Percentiles rank a stretch among this genome's conserved stretches.
Conservation (phyloP, 2,888 invertebrate genomes). For the Thecocarcelia acutangulata region DNA sequence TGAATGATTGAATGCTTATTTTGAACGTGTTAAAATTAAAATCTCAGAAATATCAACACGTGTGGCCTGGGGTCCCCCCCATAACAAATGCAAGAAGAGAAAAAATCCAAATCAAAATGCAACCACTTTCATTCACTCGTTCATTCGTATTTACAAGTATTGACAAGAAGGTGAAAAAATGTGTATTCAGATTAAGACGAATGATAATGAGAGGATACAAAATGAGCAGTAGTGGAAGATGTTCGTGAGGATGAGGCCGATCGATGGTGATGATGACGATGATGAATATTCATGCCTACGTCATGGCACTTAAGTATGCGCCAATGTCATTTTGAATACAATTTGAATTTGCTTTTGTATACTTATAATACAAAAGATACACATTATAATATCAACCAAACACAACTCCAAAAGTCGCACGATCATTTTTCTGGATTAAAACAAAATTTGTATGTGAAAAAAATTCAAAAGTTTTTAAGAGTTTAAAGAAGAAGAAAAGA, state of each 20-base stretch:
- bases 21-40: conserved; percentile 63
- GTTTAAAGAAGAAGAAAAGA: conserved; percentile 53
- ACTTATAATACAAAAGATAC: conserved; percentile 21
- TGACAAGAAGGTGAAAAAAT: conserved; percentile 52
- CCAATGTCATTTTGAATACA: conserved; percentile 71
- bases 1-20: conserved; percentile 14
- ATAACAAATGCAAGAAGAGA: conserved; percentile 50
- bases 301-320: conserved; percentile 76
- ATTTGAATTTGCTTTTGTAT: conserved; percentile 11
- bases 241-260: conserved; percentile 14
- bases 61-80: conserved; percentile 72
- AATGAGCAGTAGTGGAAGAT: conserved; percentile 37
- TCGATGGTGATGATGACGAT: conserved; percentile 25
- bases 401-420: conserved; percentile 74
- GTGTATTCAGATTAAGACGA: conserved; percentile 38
- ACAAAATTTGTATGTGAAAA: conserved; percentile 40
- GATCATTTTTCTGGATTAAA: conserved; percentile 73
- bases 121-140: conserved; percentile 27
- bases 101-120: conserved; percentile 12
- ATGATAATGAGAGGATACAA: conserved; percentile 43
- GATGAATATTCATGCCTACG: conserved; percentile 68
- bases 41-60: conserved; percentile 72
- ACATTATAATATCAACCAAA: neutral
- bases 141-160: conserved; percentile 19
- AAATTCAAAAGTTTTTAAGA: conserved; percentile 31